Evolutionary conservation across 2,113 vertebrate species (phyloP).

Genomic region (Cervus canadensis): DNA sequence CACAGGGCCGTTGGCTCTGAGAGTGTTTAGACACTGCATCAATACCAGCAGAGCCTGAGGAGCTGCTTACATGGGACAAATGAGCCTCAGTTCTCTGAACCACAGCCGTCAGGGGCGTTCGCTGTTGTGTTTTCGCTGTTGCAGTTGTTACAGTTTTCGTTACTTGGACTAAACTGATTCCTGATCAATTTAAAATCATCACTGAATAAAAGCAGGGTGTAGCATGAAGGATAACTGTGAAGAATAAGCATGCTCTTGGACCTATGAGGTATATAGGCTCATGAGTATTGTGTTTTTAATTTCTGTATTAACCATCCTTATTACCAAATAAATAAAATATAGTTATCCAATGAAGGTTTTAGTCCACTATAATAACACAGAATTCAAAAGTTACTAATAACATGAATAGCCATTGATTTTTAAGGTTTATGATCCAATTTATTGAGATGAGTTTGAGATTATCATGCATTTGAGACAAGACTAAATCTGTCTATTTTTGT

Average conservation of each 20-base stretch:
- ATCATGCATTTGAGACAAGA: neutral
- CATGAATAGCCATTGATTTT: neutral
- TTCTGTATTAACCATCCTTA: neutral
- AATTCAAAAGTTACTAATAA: neutral
- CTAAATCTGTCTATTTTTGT: neutral
- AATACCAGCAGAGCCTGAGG: neutral
- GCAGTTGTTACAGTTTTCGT: neutral
- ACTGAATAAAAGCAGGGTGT: neutral
- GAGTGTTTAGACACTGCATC: too few relatives aligned
- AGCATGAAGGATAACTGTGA: neutral
- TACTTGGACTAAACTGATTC: neutral
- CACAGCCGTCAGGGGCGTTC: fast-evolving
- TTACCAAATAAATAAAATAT: neutral
- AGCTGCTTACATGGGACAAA: neutral
- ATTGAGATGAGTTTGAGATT: neutral
- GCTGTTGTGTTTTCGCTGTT: neutral
- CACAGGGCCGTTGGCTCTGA: too few relatives aligned
- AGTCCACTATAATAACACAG: neutral
- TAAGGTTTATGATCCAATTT: neutral
- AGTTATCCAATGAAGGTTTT: neutral
- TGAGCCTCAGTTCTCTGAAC: neutral
- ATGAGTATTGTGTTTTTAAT: neutral
- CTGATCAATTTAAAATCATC: neutral
- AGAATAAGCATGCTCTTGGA: neutral
- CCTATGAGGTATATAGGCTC: neutral